Base-by-base conservation (phyloP, 2,113 vertebrate species). In the Antechinus flavipes region DNA sequence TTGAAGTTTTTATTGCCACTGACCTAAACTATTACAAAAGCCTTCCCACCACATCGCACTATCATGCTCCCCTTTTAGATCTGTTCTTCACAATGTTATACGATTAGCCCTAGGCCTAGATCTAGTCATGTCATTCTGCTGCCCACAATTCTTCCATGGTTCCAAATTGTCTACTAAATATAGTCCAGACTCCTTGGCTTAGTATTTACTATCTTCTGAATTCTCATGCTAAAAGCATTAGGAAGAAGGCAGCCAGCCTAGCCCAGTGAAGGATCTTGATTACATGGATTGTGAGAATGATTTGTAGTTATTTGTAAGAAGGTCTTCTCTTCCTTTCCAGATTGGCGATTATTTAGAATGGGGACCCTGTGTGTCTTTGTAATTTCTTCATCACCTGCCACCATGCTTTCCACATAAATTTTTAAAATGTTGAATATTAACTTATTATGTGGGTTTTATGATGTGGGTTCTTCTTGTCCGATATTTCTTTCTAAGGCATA, bases 401-500 rank as follows among this genome's bases (percentile, higher is more conserved):
- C n/a, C n/a, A 16, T 84, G 68, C 68, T 84, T 84, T 84, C 68
- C n/a, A n/a, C 68, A 42, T 42, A 42, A 76, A n/a, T n/a, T 49
- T 49, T 49, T 49, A 23, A 42, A 84, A 42, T 76, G 61, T 76
- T n/a, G 35, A 42, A 22, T 42, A 35, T 42, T 42, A n/a, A n/a
- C n/a, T 42, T 47, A 47, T 47, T 47, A 47, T 3, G 47, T 47
- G 47, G 47, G 5, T 84, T 4, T 84, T 84, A 42, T n/a, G 30
- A n/a, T 84, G 19, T 84, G 6, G 8, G 35, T 84, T 84, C 68
- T 84, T 19, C 68, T 84, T 84, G 35, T n/a, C 68, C 42, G 16
- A 42, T 84, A 42, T 24, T 94, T 23, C 22, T 93, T 94, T 9
- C 47, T 96, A 7, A 93, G 19, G 93, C 35, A n/a, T 91, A n/a